Conservation (phyloP, 2,888 invertebrate genomes). For the Lepeophtheirus nordmannii region DNA sequence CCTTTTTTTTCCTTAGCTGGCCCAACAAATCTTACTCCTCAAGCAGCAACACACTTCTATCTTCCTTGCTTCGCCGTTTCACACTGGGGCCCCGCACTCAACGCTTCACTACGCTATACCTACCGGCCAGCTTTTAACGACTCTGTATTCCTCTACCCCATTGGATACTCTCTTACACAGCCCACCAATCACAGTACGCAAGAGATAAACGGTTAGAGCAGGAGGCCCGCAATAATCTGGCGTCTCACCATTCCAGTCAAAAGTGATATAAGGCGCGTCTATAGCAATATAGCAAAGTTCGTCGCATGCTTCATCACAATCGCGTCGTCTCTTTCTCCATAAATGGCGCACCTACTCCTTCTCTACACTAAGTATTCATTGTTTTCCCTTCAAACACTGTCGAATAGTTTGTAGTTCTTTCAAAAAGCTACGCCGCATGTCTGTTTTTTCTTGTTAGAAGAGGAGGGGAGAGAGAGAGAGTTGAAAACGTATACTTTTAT, state of each 20-base stretch:
- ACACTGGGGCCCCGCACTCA: conserved; percentile 9
- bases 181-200: background rate
- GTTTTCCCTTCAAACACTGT: background rate
- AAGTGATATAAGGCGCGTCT: background rate
- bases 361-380: background rate
- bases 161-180: background rate
- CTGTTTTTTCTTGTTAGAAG: background rate
- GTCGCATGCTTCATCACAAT: background rate
- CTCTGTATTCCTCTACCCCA: background rate
- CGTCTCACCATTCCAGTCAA: background rate
- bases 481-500: too few relatives aligned
- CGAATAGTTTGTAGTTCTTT: background rate
- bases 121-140: background rate
- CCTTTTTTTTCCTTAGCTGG: background rate
- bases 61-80: background rate
- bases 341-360: background rate
- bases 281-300: background rate
- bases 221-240: background rate
- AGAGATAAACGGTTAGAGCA: background rate
- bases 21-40: conserved; percentile 6
- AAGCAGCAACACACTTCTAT: background rate
- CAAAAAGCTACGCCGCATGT: background rate
- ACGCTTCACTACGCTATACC: background rate
- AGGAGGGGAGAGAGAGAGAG: too few relatives aligned
- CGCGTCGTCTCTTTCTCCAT: background rate